These are phyloP conservation scores for Corvus cornix DNA, from an alignment of 2,113 vertebrate species.

Conservation along the genomic window DNA sequence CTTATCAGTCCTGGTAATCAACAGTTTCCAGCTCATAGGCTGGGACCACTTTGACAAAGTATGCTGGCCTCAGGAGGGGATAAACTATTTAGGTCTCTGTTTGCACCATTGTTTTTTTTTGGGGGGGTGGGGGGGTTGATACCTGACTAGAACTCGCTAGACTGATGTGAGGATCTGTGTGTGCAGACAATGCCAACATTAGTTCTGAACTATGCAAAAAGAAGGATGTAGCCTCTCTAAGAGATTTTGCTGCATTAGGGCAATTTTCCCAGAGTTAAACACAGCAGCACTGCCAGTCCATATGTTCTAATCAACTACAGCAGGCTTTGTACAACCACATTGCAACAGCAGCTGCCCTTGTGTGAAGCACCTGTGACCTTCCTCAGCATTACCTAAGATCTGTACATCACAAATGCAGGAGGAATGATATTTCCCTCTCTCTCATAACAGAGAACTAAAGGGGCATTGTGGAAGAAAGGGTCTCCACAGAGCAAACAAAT, in stretches of 20 bases:
- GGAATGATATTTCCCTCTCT: neutral
- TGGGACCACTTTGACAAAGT: neutral
- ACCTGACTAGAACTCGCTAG: neutral
- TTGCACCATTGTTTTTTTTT: neutral
- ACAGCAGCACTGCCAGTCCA: neutral
- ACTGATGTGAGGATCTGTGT: neutral
- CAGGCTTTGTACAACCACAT: neutral
- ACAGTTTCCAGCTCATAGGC: neutral
- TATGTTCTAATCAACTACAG: neutral
- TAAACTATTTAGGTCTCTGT: neutral
- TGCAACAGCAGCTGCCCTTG: neutral
- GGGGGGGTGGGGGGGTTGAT: rapidly evolving
- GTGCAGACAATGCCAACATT: neutral
- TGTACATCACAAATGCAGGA: neutral
- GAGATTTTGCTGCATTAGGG: neutral
- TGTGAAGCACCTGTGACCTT: neutral
- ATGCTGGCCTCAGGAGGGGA: neutral
- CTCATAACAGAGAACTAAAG: neutral
- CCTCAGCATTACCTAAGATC: neutral
- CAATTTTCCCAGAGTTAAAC: neutral
- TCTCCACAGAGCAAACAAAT: neutral
- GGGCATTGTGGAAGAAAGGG: neutral
- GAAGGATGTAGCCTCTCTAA: neutral
- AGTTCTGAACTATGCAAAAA: neutral
- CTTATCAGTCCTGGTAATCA: neutral